These are phyloP conservation scores for Branchinecta lindahli DNA, from an alignment of 1,140 invertebrate genomes.

Conservation along the genomic window DNA sequence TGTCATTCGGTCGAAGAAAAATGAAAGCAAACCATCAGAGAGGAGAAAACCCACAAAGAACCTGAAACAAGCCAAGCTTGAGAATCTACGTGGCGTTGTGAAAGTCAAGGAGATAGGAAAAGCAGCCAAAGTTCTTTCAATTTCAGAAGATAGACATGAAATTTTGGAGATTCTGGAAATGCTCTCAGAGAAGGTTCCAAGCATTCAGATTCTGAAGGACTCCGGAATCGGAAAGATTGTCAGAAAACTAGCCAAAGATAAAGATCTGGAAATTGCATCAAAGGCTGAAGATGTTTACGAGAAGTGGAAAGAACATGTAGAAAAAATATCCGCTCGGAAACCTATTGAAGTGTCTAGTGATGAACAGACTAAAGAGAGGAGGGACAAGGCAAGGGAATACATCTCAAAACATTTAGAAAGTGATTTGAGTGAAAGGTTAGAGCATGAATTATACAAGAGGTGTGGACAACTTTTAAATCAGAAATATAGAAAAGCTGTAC, in stretches of 20 bases:
- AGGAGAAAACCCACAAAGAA: background rate
- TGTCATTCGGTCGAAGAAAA: background rate
- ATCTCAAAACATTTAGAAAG: background rate
- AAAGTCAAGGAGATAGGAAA: background rate
- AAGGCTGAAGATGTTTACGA: background rate
- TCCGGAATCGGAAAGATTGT: background rate
- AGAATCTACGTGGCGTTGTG: background rate
- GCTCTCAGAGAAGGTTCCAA: background rate
- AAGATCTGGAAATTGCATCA: slow-evolving; percentile 1
- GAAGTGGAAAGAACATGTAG: slow-evolving; percentile 3
- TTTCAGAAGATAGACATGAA: background rate
- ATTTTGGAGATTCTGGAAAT: background rate
- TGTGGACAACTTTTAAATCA: background rate
- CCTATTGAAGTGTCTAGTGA: background rate
- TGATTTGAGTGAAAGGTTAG: background rate
- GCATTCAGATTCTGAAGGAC: background rate
- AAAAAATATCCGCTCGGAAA: background rate
- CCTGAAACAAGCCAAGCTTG: background rate
- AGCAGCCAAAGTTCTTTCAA: background rate
- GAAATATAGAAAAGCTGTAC: background rate
- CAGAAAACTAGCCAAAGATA: background rate
- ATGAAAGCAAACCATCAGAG: background rate
- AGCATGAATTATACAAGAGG: background rate
- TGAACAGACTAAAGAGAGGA: background rate
- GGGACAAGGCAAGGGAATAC: background rate